Conservation (phyloP, 2,797 vertebrate species). For the Chaenodraco wilsoni region DNA sequence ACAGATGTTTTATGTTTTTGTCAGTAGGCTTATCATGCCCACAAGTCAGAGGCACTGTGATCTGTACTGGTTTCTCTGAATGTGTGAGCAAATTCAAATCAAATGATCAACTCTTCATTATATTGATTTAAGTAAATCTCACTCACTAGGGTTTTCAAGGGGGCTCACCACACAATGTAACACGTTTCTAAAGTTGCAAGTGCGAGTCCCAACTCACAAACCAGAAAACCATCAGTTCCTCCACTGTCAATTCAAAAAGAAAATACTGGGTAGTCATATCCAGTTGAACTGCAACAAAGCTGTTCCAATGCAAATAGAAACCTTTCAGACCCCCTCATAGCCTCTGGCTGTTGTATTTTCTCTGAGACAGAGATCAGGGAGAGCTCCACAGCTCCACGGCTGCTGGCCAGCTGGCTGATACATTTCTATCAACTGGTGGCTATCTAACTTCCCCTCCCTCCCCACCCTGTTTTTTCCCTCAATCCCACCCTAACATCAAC, state of each 20-base stretch:
- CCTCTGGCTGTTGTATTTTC: constrained; percentile 69
- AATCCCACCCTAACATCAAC: constrained; percentile 28
- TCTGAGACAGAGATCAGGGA: constrained; percentile 63
- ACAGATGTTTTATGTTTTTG: constrained; percentile 75
- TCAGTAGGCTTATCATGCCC: constrained; percentile 57
- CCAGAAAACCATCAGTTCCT: neutral
- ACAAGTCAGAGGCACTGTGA: constrained; percentile 35
- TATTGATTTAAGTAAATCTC: neutral
- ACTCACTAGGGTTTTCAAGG: neutral
- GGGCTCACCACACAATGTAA: neutral
- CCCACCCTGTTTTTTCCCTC: constrained; percentile 43
- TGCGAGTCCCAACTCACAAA: constrained; percentile 2
- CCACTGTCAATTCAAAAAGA: neutral
- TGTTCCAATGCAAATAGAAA: constrained; percentile 33
- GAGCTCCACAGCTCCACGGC: constrained; percentile 50
- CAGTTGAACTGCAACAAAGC: constrained; percentile 28
- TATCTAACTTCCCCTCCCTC: constrained; percentile 62
- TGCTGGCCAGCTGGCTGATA: constrained; percentile 67
- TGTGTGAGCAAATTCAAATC: constrained; percentile 29
- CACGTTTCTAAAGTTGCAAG: constrained; percentile 4
- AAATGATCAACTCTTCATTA: neutral
- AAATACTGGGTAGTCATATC: constrained; percentile 6
- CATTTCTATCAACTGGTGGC: constrained; percentile 64
- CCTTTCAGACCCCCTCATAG: constrained; percentile 39
- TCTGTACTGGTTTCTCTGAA: constrained; percentile 27